Base-by-base conservation (phyloP, 2,113 vertebrate genomes). In the Malurus alboscapulatus region DNA sequence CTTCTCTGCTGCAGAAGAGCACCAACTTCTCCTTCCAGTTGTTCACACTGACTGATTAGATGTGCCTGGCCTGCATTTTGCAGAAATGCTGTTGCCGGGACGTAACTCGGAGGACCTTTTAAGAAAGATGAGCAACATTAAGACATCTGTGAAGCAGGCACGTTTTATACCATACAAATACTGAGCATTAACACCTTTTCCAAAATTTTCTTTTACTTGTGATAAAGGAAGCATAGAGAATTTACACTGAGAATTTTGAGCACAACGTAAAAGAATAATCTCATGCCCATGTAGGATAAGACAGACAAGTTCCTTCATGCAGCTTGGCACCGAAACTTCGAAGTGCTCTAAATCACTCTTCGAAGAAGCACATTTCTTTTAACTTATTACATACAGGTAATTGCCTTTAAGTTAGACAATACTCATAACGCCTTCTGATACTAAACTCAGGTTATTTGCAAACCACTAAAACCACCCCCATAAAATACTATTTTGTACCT, bases 51-150 rank as follows among this genome's bases (percentile, higher is more conserved):
- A 94, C 98, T 99, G 90, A 99, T 99, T 3, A 99, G 96, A 90
- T 99, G 99, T 20, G 99, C 99, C 97, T 99, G 99, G 59, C 99
- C 99, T 6, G 99, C 99, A 5, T 99, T 99, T 88, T 99, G 99
- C 74, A 99, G 97, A 95, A 99, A 99, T 12, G 98, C 97, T 32
- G 99, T 99, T 15, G 99, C 99, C 34, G 99, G 99, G 11, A 99
- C 99, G 1, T 99, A 99, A 96, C 99, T 99, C 6, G 99, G 99
- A n/a, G 99, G 99, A 90, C 99, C 99, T 99, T 97, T 65, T n/a
- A 65, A 79, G 76, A 82, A 83, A 96, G 71, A 75, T 5, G 9
- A 12, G 91, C 61, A 62, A 69, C 76, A 83, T 54, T n/a, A 67
- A 72, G 26, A 30, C 3, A 34, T 61, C 40, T 26, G 67, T 65